Base-by-base conservation (phyloP, 2,113 vertebrate species). In the Alexandromys fortis region DNA sequence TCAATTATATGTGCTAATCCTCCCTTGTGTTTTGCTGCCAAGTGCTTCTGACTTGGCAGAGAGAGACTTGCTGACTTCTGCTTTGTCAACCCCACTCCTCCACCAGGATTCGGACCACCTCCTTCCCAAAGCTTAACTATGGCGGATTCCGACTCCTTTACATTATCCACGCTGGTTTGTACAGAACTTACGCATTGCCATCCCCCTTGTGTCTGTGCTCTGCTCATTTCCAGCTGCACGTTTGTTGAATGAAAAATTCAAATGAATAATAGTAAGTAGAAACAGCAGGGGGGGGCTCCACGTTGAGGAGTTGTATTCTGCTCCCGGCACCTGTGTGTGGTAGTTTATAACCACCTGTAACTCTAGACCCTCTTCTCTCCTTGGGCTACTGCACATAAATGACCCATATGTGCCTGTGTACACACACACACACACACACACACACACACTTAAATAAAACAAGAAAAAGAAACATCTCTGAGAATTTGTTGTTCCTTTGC, bases 1-100 rank as follows among this genome's bases (percentile, higher is more conserved):
- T 92, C 61, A 97, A 93, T 95, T 95, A 93, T 93, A 90, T 55
- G 47, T 73, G 72, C 77, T 96, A 92, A 94, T 88, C 92, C 72
- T 82, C 75, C 88, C 55, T 95, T 89, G 38, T 45, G 86, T 86
- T 94, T 90, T 92, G 90, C 77, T 97, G 86, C 93, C 61, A 94
- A 93, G 70, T 86, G 55, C 24, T 91, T 93, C 94, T 96, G 92
- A 81, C 72, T 93, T 95, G 95, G 55, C 82, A 92, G 58, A 90
- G 16, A 45, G 47, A 90, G 35, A 89, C 35, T 61, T 96, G 73
- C 35, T 89, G 63, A 28, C 68, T 90, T 89, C 68, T 75, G 86
- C 22, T 91, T 38, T 95, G 65, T 87, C 21, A 63, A 17, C 21
- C 93, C 28, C 38, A 21, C 6, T 30, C 1, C 7, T 10, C 82